These are phyloP conservation scores for Oncorhynchus nerka DNA, from an alignment of 2,113 vertebrate genomes.

Conservation along the genomic window DNA sequence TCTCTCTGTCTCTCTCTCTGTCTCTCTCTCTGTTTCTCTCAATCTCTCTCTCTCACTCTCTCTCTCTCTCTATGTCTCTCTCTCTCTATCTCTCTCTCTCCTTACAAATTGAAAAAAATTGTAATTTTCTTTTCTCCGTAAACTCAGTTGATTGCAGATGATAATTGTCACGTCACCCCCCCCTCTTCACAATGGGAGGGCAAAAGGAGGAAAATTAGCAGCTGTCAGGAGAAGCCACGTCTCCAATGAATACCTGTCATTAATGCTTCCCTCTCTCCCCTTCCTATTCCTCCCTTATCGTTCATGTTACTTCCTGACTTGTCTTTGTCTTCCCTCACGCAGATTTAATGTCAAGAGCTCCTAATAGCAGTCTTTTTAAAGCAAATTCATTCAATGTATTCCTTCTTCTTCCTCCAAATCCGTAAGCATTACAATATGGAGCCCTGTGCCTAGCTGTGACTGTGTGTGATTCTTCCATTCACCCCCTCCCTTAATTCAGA, in stretches of 20 bases:
- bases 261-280: neutral
- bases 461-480: neutral
- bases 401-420: conserved; percentile 18
- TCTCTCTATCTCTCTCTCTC: too few species aligned
- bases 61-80: too few species aligned
- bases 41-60: too few species aligned
- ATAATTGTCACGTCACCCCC: conserved; percentile 40
- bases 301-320: neutral
- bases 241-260: conserved; percentile 15
- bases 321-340: neutral
- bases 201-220: conserved; percentile 36
- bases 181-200: conserved; percentile 23
- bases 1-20: too few species aligned
- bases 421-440: neutral
- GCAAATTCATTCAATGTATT: conserved; percentile 6
- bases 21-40: too few species aligned
- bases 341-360: conserved; percentile 13
- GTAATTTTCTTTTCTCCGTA: neutral
- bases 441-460: neutral
- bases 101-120: too few species aligned
- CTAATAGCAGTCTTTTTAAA: conserved; percentile 23
- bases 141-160: conserved; percentile 46
- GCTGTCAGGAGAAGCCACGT: conserved; percentile 31
- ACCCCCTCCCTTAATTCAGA: conserved; percentile 33
- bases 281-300: neutral